Conservation (phyloP, 2,113 vertebrate species). For the Mixornis gularis region DNA sequence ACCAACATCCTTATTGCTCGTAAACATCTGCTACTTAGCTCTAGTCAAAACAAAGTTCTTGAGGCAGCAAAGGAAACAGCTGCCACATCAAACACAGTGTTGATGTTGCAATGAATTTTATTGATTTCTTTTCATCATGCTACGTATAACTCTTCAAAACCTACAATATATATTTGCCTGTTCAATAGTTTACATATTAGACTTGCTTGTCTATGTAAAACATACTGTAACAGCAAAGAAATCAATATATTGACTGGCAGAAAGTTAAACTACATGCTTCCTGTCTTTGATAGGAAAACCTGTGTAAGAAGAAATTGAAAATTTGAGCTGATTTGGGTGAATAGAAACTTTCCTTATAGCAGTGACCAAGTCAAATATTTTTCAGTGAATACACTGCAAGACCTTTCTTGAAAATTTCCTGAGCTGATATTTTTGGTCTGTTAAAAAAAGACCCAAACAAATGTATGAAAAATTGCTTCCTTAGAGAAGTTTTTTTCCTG, state of each 20-base stretch:
- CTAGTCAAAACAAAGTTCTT: slow-evolving; percentile 18
- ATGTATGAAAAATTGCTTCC: not conserved
- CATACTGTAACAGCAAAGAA: not conserved
- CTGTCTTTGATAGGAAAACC: not conserved
- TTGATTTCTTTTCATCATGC: not conserved
- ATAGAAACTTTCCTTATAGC: not conserved
- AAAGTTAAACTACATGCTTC: not conserved
- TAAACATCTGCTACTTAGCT: slow-evolving; percentile 5
- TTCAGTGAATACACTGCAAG: not conserved
- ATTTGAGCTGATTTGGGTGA: not conserved
- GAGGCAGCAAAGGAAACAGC: not conserved
- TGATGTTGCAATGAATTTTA: not conserved
- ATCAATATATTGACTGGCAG: not conserved
- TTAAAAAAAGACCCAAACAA: not conserved
- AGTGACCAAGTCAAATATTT: not conserved
- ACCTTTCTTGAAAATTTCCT: not conserved
- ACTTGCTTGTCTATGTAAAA: not conserved
- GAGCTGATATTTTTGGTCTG: not conserved
- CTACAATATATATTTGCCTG: not conserved
- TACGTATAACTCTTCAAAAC: not conserved
- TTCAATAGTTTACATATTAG: slow-evolving; percentile 11
- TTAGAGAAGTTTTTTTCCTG: not conserved
- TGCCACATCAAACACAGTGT: not conserved
- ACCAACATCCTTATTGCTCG: not conserved
- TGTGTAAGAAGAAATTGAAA: not conserved